Conservation (phyloP, 1,140 invertebrate genomes). For the Temnothorax nylanderi region DNA sequence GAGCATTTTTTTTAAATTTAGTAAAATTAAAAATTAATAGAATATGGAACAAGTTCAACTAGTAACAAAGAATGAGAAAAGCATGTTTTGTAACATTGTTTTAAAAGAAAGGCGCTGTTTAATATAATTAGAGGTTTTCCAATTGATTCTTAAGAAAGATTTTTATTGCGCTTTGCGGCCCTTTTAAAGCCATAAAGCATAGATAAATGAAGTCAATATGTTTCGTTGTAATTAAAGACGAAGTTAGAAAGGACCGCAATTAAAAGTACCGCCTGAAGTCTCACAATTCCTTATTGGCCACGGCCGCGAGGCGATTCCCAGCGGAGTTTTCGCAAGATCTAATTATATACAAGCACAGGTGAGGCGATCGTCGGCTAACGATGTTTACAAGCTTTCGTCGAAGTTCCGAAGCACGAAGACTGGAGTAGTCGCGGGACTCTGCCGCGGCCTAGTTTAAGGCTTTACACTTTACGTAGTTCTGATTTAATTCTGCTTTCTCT, state of each 20-base stretch:
- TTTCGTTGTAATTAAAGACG: conserved; percentile 6
- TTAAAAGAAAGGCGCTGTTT: not conserved
- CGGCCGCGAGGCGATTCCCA: conserved; percentile 56
- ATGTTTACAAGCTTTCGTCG: conserved; percentile 68
- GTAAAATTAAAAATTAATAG: not conserved
- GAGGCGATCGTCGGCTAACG: conserved; percentile 68
- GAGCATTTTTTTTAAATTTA: not conserved
- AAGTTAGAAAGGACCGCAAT: conserved; percentile 44
- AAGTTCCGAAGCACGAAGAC: conserved; percentile 56
- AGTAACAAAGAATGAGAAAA: not conserved
- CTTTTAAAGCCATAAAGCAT: not conserved
- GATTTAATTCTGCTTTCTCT: conserved; percentile 29
- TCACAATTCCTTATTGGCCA: conserved; percentile 38
- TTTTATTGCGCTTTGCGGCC: not conserved
- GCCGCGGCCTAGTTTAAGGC: conserved; percentile 47
- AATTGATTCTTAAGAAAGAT: not conserved
- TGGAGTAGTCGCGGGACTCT: conserved; percentile 16
- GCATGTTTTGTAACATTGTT: not conserved
- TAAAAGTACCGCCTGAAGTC: conserved; percentile 4
- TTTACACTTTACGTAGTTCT: conserved; percentile 37
- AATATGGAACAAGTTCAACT: not conserved
- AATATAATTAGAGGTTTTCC: not conserved
- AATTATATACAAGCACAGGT: conserved; percentile 69
- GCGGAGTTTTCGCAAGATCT: conserved; percentile 57
- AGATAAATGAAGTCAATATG: not conserved